Conservation (phyloP, 1,140 invertebrate genomes). For the Aphelenchoides besseyi region DNA sequence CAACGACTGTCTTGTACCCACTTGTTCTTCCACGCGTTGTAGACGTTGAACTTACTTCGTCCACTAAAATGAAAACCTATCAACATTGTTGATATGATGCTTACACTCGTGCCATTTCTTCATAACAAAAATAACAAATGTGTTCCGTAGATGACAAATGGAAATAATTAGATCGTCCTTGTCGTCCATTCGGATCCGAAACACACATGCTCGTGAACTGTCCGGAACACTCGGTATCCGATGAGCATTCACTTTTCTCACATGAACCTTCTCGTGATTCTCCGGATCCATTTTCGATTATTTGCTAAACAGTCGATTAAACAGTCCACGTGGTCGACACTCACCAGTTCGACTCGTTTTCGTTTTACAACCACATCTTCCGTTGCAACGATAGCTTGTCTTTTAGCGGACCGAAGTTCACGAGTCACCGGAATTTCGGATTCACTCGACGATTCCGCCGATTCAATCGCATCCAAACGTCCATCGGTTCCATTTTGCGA, state of each 20-base stretch:
- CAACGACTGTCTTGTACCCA: conserved; percentile 49
- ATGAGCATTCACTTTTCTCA: conserved; percentile 42
- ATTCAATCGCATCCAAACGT: no score
- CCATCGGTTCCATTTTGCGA: background rate
- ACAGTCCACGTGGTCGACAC: background rate
- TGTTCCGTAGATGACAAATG: conserved; percentile 51
- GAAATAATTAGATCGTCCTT: conserved; percentile 30
- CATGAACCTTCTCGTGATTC: conserved; percentile 54
- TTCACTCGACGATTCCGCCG: background rate
- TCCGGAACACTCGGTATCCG: conserved; percentile 36
- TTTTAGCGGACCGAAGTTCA: background rate
- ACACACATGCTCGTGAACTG: conserved; percentile 21
- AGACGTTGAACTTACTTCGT: conserved; percentile 33
- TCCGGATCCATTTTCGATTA: conserved; percentile 22
- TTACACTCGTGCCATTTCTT: conserved; percentile 45
- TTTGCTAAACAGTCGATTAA: background rate
- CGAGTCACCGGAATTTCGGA: background rate
- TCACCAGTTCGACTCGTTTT: background rate
- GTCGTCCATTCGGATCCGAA: conserved; percentile 7
- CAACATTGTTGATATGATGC: conserved; percentile 8
- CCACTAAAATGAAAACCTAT: conserved; percentile 51
- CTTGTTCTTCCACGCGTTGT: conserved; percentile 44
- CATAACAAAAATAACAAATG: conserved; percentile 50
- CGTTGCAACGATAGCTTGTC: background rate
- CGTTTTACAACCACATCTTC: background rate